A percentile compares a stretch with the other conserved stretches of the same genome.
Conservation (phyloP, 1,140 invertebrate species). For the Antheraea mylitta region DNA sequence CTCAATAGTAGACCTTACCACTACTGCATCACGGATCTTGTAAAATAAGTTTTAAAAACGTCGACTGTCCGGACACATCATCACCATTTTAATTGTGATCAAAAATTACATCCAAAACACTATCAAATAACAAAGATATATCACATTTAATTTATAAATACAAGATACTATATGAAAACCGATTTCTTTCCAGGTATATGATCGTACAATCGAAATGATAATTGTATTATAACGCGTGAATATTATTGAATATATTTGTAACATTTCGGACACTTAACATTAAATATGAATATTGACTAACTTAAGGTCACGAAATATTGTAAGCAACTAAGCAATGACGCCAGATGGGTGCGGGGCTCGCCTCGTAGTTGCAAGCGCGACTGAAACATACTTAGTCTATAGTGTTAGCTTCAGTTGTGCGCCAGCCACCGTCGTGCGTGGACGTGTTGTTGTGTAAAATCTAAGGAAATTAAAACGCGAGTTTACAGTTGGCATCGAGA, state of each 20-base stretch:
- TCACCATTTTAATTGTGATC: too few species aligned
- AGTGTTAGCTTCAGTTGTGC: conserved; percentile 46
- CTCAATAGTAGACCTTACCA: too few species aligned
- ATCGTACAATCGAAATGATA: too few species aligned
- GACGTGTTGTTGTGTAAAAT: conserved; percentile 24
- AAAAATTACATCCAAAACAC: too few species aligned
- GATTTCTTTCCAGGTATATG: too few species aligned
- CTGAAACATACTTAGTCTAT: conserved; percentile 21
- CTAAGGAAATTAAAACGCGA: conserved; percentile 29
- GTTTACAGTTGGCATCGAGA: conserved; percentile 24
- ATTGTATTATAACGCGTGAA: too few species aligned
- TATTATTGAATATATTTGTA: conserved; percentile 3
- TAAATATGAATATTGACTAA: conserved; percentile 45
- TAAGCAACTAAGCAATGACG: conserved; percentile 33
- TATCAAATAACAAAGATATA: too few species aligned
- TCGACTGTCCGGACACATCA: too few species aligned
- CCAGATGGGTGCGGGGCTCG: conserved; percentile 46
- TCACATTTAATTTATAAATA: too few species aligned
- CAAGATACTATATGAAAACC: too few species aligned
- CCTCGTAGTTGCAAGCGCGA: conserved; percentile 36
- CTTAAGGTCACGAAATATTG: conserved; percentile 50
- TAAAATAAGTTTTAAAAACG: too few species aligned
- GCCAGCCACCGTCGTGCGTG: conserved; percentile 21
- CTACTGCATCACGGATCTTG: too few species aligned
- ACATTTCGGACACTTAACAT: conserved; percentile 23